Percentiles rank a stretch among this genome's conserved stretches.
phyloP scores from a whole-genome alignment of 2,888 invertebrate species.

The Torymus aiolomorphi region DNA sequence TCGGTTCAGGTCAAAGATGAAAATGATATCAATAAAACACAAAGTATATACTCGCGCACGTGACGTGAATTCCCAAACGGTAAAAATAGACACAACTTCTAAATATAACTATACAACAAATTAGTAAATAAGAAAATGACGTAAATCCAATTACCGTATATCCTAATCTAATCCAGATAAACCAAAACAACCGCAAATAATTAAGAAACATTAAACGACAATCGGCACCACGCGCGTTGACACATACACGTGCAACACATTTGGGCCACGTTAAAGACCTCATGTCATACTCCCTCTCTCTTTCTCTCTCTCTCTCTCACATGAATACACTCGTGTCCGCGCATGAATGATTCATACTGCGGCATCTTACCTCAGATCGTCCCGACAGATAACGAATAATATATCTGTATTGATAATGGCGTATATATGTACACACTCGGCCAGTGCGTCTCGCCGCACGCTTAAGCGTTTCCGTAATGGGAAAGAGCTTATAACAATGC shows the following conservation, averaged over 20 bases:
- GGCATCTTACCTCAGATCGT: conserved; percentile 6
- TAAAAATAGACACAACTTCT: too few species aligned
- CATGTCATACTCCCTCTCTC: too few species aligned
- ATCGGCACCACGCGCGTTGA: too few species aligned
- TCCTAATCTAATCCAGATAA: too few species aligned
- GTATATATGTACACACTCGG: not conserved
- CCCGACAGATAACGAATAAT: conserved; percentile 26
- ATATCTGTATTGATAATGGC: conserved; percentile 2
- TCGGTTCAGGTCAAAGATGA: too few species aligned
- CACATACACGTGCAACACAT: not conserved
- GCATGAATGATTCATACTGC: conserved; percentile 36
- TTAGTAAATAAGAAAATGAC: too few species aligned
- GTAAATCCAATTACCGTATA: too few species aligned
- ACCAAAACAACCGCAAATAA: too few species aligned
- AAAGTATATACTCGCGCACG: not conserved
- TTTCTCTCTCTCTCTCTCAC: not conserved
- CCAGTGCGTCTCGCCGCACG: too few species aligned
- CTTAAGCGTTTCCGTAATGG: conserved; percentile 23
- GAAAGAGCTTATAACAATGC: conserved; percentile 22
- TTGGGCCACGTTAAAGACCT: conserved; percentile 11
- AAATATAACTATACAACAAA: too few species aligned
- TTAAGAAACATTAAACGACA: too few species aligned
- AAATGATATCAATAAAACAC: too few species aligned
- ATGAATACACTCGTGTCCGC: not conserved
- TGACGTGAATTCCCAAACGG: not conserved